These are phyloP conservation scores for Drosophila subquinaria DNA, from an alignment of 2,888 invertebrate genomes.

Conservation along the genomic window DNA sequence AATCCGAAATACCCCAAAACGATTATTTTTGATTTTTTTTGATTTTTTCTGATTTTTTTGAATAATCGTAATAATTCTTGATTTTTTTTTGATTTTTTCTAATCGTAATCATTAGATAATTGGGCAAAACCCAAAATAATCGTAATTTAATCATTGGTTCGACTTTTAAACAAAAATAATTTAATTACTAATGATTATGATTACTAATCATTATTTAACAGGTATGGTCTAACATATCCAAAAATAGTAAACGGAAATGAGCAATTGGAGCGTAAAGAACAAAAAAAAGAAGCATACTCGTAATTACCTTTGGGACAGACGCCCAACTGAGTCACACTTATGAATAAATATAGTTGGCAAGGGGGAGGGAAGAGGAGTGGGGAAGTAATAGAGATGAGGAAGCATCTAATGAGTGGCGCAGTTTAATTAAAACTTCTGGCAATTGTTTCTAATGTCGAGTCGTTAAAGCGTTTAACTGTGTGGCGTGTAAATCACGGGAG, in stretches of 20 bases:
- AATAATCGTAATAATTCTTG: too few species aligned
- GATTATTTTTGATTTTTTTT: too few species aligned
- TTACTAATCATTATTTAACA: too few species aligned
- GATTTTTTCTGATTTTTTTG: too few species aligned
- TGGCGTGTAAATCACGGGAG: conserved; percentile 75
- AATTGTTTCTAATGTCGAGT: conserved; percentile 79
- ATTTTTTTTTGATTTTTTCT: too few species aligned
- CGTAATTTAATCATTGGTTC: too few species aligned
- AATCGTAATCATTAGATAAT: too few species aligned
- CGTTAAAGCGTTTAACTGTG: conserved; percentile 77
- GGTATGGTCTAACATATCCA: conserved; percentile 26
- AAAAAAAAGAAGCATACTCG: conserved; percentile 49
- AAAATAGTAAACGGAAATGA: conserved; percentile 67
- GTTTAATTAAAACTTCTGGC: conserved; percentile 80
- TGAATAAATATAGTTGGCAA: conserved; percentile 53
- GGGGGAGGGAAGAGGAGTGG: conserved; percentile 9
- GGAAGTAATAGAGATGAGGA: conserved; percentile 7
- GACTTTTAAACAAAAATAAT: too few species aligned
- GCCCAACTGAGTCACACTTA: conserved; percentile 46
- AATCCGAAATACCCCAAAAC: too few species aligned
- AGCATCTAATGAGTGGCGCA: conserved; percentile 63
- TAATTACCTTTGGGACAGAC: conserved; percentile 46
- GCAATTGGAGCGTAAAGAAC: conserved; percentile 76
- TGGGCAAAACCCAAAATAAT: too few species aligned
- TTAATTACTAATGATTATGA: too few species aligned